Conservation (phyloP, 2,797 vertebrate species). For the Mallotus villosus region DNA sequence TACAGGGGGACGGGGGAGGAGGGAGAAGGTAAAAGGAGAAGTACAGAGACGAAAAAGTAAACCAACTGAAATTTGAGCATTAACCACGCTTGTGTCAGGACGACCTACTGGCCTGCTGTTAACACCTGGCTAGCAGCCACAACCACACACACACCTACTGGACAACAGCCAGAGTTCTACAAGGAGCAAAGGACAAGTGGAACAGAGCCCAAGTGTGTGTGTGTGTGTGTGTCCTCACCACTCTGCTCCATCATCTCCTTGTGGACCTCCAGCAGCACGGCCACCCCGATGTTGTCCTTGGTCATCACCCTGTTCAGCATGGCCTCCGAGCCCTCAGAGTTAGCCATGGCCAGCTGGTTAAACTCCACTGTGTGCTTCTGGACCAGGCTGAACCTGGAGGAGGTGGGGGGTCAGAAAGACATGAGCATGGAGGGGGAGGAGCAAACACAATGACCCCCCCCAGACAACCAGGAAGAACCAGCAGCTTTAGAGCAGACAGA, state of each 20-base stretch:
- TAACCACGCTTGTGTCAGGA: not conserved
- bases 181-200: too few species aligned
- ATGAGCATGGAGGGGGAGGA: not conserved
- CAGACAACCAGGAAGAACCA: not conserved
- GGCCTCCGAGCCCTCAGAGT: conserved; percentile 96
- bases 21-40: too few species aligned
- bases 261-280: conserved; percentile 90
- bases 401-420: not conserved
- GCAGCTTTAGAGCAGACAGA: conserved; percentile 9
- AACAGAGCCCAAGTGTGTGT: too few species aligned
- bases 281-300: conserved; percentile 97
- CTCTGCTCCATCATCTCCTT: conserved; percentile 91
- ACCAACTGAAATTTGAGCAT: not conserved
- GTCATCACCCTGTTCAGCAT: conserved; percentile 99
- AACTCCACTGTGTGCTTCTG: conserved; percentile 99
- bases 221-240: conserved; percentile 74
- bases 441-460: not conserved
- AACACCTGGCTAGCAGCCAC: not conserved
- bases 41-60: too few species aligned
- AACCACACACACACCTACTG: not conserved
- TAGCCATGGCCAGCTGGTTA: conserved; percentile 98
- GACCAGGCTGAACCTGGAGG: conserved; percentile 89
- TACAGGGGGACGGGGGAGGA: conserved; percentile 42
- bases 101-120: not conserved
- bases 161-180: too few species aligned